These are phyloP conservation scores for Galbula dea DNA, from an alignment of 2,113 vertebrate species.

Conservation along the genomic window DNA sequence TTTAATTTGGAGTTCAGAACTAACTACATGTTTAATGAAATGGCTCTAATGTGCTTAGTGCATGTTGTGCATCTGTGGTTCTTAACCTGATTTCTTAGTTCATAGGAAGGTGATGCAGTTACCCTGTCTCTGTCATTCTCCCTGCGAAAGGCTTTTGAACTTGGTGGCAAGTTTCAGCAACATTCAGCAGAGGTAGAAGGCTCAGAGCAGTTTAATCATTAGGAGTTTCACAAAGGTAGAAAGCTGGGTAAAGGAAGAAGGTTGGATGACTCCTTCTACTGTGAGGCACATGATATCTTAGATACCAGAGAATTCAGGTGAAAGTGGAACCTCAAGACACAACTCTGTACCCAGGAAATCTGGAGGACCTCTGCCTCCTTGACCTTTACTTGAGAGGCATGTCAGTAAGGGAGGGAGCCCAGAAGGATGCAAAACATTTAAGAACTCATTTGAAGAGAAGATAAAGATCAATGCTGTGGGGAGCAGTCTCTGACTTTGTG, in stretches of 20 bases:
- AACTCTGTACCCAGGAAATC: neutral
- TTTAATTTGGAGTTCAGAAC: neutral
- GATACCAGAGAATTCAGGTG: neutral
- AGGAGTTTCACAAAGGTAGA: neutral
- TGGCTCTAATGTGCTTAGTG: neutral
- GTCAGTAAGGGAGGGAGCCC: neutral
- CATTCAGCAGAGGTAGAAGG: neutral
- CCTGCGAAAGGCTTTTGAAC: neutral
- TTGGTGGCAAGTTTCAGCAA: neutral
- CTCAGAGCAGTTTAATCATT: neutral
- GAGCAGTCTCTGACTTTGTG: neutral
- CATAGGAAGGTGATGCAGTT: neutral
- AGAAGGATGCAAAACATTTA: neutral
- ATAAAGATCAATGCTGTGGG: neutral
- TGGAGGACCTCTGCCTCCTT: neutral
- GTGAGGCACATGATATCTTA: neutral
- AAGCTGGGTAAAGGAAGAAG: neutral
- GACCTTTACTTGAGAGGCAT: neutral
- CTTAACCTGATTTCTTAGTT: neutral
- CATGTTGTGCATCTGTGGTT: neutral
- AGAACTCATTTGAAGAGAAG: neutral
- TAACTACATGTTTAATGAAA: neutral
- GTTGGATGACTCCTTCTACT: neutral
- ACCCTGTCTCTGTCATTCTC: neutral
- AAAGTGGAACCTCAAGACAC: rapidly evolving